Evolutionary conservation across 2,113 vertebrate species (phyloP).

Genomic region (Alces alces): DNA sequence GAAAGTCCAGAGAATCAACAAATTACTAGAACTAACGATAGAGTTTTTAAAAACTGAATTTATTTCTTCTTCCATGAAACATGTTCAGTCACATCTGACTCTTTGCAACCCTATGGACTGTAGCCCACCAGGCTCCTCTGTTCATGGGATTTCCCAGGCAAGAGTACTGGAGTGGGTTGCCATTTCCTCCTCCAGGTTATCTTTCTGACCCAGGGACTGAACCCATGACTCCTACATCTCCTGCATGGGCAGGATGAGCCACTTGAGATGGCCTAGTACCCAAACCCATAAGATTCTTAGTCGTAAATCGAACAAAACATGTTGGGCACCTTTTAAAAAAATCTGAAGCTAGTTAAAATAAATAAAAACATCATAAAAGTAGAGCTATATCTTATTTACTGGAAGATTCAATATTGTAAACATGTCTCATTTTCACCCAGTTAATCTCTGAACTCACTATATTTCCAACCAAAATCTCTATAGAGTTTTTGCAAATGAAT

Average conservation of each 20-base stretch:
- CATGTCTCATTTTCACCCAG: not conserved
- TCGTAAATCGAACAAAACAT: not conserved
- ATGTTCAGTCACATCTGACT: not conserved
- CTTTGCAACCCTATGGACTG: not conserved
- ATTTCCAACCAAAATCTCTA: not conserved
- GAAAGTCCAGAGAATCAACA: not conserved
- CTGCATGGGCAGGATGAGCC: not conserved
- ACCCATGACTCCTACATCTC: accelerated
- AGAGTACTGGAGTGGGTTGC: not conserved
- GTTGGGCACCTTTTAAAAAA: not conserved
- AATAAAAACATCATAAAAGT: not conserved
- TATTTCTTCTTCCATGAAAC: not conserved
- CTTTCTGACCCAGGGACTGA: accelerated
- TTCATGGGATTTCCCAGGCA: not conserved
- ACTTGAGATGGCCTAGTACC: not conserved
- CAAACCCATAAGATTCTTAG: not conserved
- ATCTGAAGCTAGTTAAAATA: not conserved
- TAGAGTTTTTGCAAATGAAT: not conserved
- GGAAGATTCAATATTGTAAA: not conserved
- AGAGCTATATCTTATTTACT: not conserved
- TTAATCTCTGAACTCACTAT: not conserved
- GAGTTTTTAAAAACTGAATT: not conserved
- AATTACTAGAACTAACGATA: not conserved
- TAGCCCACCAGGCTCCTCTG: not conserved
- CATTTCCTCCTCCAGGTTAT: not conserved